Base-by-base conservation (phyloP, 2,888 invertebrate species). In the Dromius quadrimaculatus region DNA sequence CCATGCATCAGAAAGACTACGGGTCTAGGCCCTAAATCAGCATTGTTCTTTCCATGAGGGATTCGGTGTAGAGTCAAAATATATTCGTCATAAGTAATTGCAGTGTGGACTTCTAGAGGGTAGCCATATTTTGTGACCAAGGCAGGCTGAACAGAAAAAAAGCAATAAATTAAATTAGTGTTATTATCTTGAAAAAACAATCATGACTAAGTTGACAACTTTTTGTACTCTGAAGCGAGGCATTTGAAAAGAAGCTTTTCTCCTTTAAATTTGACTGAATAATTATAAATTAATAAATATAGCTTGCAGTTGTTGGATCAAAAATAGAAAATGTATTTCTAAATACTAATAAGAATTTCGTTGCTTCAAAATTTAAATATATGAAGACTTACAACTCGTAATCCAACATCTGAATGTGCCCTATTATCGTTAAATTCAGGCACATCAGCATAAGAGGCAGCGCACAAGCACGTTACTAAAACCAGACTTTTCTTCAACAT, bases 21-120 rank as follows among this genome's bases (percentile, higher is more conserved):
- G 74, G 73, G 79, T 72, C 73, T 78, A 22, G 74, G 74, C 9
- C 75, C 72, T 28, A 28, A 47, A 0, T 32, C 73, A 34, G 73
- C 72, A 8, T 76, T 76, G 71, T 69, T 72, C 71, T 65, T 72
- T n/a, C 85, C 85, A 73, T 79, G 74, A 1, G 86, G 86, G 70
- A 89, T 87, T 54, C 88, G 79, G 73, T 88, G 87, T 32, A 89
- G 65, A 28, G 81, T 81, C 17, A 89, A 78, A 38, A 88, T 81
- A 76, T 86, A 89, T 0, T 87, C 88, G 78, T 89, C 88, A 8
- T 81, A 73, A 0, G 89, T 88, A 2, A 75, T 78, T 0, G 83
- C 81, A 2, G 74, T 71, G 74, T 85, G 82, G 1, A 73, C 77
- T 77, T 85, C 84, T 0, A 78, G 78, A 0, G 82, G 81, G 74